phyloP scores from a whole-genome alignment of 2,113 vertebrate genomes.

The Seriola rivoliana region DNA sequence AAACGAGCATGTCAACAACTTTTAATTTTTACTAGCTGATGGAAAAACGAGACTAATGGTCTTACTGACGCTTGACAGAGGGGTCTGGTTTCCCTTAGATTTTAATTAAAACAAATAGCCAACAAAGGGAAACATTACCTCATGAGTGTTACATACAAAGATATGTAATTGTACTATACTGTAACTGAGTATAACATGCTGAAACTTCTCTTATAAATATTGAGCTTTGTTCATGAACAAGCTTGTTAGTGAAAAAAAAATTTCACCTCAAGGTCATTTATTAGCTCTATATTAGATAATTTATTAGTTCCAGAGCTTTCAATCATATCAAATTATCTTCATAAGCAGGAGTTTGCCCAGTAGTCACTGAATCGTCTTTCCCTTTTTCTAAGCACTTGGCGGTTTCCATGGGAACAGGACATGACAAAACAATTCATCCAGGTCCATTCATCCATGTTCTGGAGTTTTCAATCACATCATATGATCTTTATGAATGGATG shows the following conservation, averaged over 20 bases:
- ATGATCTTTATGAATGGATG: neutral
- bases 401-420: too few species aligned
- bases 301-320: neutral
- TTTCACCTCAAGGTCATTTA: too few species aligned
- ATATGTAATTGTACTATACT: neutral
- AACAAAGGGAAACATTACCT: constrained; percentile 17
- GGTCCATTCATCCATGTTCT: neutral
- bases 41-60: constrained; percentile 69
- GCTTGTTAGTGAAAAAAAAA: too few species aligned
- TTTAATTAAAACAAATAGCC: constrained; percentile 26
- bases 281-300: too few species aligned
- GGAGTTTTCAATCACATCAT: neutral
- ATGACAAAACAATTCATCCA: neutral
- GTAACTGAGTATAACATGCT: neutral
- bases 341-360: neutral
- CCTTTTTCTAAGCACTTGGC: too few species aligned
- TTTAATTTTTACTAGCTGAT: constrained; percentile 62
- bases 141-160: constrained; percentile 8
- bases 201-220: neutral
- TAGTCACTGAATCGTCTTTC: too few species aligned
- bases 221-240: neutral
- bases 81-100: constrained; percentile 8
- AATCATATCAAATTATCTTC: neutral
- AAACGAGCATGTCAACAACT: constrained; percentile 57
- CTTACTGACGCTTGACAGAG: constrained; percentile 21